Base-by-base conservation (phyloP, 2,888 invertebrate species). In the Epistrophe grossulariae region DNA sequence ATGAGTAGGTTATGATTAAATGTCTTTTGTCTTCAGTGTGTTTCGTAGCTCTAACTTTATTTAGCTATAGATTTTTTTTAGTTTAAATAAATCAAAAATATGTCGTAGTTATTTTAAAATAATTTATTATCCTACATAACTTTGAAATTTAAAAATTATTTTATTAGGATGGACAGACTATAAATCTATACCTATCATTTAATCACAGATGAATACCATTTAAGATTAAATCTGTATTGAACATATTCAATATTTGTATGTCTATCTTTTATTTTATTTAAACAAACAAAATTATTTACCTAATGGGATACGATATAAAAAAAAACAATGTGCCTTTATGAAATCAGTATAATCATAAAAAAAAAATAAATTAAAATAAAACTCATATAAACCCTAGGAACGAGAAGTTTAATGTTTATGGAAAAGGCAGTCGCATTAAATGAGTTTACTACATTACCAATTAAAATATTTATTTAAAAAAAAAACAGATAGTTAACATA, bases 261-360 rank as follows among this genome's bases (percentile, higher is more conserved):
- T 8, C 2, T 7, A 45, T 45, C 7, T n/a, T 8, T n/a, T 45
- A 2, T 45, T n/a, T 8, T 15, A n/a, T n/a, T 45, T 0, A 15
- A 40, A 40, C 40, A 2, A 11, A 60, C 11, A 60, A 5, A 15
- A 19, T 59, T 1, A 43, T n/a, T n/a, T n/a, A 43, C 10, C 35
- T 35, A 55, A 62, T 38, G 40, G 31, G 55, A 59, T 35, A 66
- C 59, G 7, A 84, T 17, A 55, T 50, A 15, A 48, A 52, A 78
- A 79, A 24, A 24, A 24, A 82, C 64, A 73, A 59, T 83, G 87
- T 87, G 87, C 87, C 87, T 87, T 87, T 72, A 76, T 76, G 83
- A 82, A 83, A 87, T 83, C 71, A 76, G 79, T 79, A 83, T 87
- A 83, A 87, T 87, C 74, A 87, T 76, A 71, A 74, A 62, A 45